Evolutionary conservation across 2,888 invertebrate genomes (phyloP).

Genomic region (Synanthedon tipuliformis): DNA sequence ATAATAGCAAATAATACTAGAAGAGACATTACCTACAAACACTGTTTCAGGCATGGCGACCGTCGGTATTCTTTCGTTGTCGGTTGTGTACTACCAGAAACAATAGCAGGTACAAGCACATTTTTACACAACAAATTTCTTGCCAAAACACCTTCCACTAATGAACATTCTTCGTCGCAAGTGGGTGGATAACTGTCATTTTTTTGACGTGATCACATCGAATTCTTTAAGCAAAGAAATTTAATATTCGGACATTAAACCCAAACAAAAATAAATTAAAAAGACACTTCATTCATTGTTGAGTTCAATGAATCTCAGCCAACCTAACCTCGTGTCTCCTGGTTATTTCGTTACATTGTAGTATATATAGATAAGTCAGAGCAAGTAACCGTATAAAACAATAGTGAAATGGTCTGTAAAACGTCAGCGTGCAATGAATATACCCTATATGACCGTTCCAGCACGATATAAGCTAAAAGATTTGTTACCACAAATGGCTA

Average conservation of each 20-base stretch:
- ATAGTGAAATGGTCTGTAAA: not conserved
- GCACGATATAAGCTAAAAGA: not conserved
- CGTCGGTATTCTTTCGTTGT: slow-evolving; percentile 38
- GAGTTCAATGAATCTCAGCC: slow-evolving; percentile 28
- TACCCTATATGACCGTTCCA: not conserved
- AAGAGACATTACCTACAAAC: slow-evolving; percentile 44
- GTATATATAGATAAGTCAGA: not conserved
- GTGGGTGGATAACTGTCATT: slow-evolving; percentile 26
- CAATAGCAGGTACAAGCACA: slow-evolving; percentile 37
- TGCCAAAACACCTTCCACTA: slow-evolving; percentile 42
- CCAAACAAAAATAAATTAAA: slow-evolving; percentile 24
- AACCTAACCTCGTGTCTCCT: not conserved
- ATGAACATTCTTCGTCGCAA: slow-evolving; percentile 35
- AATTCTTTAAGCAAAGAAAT: slow-evolving; percentile 10
- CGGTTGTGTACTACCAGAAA: slow-evolving; percentile 40
- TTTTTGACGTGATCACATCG: slow-evolving; percentile 12
- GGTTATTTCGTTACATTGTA: not conserved
- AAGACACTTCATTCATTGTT: slow-evolving; percentile 20
- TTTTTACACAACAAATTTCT: slow-evolving; percentile 18
- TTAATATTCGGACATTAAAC: slow-evolving; percentile 34
- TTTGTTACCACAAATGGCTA: slow-evolving; percentile 4
- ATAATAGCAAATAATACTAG: not conserved
- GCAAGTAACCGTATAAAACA: not conserved
- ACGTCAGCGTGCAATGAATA: not conserved
- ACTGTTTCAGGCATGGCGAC: slow-evolving; percentile 50